Conservation (phyloP, 2,113 vertebrate genomes). For the Scophthalmus maximus region DNA sequence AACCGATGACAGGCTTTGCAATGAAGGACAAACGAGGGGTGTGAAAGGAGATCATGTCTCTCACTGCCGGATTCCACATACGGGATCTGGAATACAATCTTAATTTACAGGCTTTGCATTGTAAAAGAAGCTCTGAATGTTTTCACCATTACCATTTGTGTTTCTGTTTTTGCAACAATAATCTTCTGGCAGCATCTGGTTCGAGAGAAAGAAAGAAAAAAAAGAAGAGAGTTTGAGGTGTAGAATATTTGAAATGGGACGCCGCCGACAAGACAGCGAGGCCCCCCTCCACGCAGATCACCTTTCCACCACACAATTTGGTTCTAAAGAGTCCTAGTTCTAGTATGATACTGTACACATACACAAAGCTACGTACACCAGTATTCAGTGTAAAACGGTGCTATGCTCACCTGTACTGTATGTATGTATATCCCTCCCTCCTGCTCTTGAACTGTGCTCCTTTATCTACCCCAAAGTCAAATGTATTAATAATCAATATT, state of each 20-base stretch:
- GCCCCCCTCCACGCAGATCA: slow-evolving; percentile 39
- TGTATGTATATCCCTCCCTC: slow-evolving; percentile 72
- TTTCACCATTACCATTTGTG: slow-evolving; percentile 31
- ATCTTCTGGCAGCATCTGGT: slow-evolving; percentile 22
- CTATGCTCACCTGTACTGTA: slow-evolving; percentile 81
- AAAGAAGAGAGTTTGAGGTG: slow-evolving; percentile 35
- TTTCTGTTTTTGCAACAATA: slow-evolving; percentile 30
- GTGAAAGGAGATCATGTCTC: slow-evolving; percentile 30
- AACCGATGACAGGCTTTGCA: slow-evolving; percentile 49
- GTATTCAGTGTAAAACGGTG: slow-evolving; percentile 80
- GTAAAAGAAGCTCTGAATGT: slow-evolving; percentile 53
- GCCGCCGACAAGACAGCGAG: slow-evolving; percentile 23
- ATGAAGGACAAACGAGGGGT: slow-evolving; percentile 69
- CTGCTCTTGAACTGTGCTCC: slow-evolving; percentile 78
- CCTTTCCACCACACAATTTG: slow-evolving; percentile 58
- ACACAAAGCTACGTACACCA: slow-evolving; percentile 71
- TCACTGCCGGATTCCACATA: slow-evolving; percentile 35
- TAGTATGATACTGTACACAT: slow-evolving; percentile 70
- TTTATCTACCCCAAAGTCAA: slow-evolving; percentile 79
- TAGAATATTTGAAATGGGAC: slow-evolving; percentile 58
- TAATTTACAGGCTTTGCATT: slow-evolving; percentile 38
- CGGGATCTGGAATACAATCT: slow-evolving; percentile 40
- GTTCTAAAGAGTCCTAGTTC: slow-evolving; percentile 55
- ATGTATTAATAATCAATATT: slow-evolving; percentile 78
- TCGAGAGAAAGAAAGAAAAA: neutral